Evolutionary conservation across 53 echinoderm and acorn worm species (phyloP).

Genomic region (Zoroaster sp.): DNA sequence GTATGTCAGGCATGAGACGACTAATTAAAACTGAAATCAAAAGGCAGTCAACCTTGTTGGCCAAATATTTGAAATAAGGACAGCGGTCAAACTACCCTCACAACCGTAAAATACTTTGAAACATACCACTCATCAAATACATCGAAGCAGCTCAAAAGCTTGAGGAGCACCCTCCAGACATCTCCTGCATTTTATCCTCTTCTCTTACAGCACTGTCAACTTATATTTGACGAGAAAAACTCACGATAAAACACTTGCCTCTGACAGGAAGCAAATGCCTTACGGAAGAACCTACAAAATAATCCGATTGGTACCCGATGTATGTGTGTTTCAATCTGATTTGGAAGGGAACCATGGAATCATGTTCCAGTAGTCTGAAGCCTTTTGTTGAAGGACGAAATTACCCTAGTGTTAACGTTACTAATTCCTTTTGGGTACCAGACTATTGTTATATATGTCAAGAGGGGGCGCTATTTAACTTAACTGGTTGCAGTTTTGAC

Average conservation of each 20-base stretch:
- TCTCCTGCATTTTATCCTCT: slow-evolving; percentile 49
- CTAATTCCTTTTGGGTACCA: neutral
- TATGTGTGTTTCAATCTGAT: neutral
- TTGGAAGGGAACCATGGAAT: neutral
- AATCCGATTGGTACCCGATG: neutral
- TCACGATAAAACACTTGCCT: neutral
- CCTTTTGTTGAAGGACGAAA: neutral
- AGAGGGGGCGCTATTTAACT: neutral
- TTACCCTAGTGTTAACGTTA: neutral
- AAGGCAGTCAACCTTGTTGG: neutral
- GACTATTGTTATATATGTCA: neutral
- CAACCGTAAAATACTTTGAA: neutral
- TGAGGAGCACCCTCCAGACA: slow-evolving; percentile 36
- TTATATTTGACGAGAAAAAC: neutral
- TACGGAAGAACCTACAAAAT: neutral
- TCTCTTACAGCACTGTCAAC: neutral
- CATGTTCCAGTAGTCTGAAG: neutral
- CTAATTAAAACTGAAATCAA: neutral
- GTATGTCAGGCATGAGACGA: neutral
- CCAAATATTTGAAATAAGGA: too few species aligned
- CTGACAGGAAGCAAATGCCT: neutral
- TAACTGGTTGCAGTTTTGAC: too few species aligned
- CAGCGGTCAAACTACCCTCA: too few species aligned
- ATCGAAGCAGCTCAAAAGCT: neutral
- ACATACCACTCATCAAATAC: slow-evolving; percentile 31